These are phyloP conservation scores for Callopanchax toddi DNA, from an alignment of 2,113 vertebrate genomes.

Conservation along the genomic window DNA sequence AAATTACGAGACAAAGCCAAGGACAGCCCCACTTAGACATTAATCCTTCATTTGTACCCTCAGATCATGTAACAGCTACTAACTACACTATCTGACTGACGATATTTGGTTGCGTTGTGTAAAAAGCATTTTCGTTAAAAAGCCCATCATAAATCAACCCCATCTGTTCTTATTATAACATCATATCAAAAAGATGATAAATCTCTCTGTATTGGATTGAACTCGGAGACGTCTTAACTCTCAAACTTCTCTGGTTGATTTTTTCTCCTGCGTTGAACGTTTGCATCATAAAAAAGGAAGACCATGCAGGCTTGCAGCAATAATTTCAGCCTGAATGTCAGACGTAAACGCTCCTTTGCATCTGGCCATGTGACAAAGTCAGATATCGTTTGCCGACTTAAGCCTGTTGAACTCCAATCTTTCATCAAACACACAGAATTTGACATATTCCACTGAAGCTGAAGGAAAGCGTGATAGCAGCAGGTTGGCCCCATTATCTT, in stretches of 20 bases:
- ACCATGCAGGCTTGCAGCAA: constrained; percentile 54
- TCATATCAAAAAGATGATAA: constrained; percentile 18
- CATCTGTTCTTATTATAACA: constrained; percentile 11
- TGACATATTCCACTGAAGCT: constrained; percentile 71
- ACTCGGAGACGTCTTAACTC: constrained; percentile 30
- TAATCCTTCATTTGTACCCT: too few species aligned
- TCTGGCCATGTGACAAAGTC: constrained; percentile 66
- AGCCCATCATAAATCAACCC: constrained; percentile 5
- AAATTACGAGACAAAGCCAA: too few species aligned
- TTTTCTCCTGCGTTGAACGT: constrained; percentile 22
- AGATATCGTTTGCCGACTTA: constrained; percentile 66
- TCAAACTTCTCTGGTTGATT: constrained; percentile 28
- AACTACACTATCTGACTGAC: too few species aligned
- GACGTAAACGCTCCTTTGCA: constrained; percentile 66
- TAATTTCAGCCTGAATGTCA: constrained; percentile 60
- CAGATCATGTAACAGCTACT: too few species aligned
- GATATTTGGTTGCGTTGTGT: too few species aligned
- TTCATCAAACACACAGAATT: constrained; percentile 72
- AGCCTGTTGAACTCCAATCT: constrained; percentile 70
- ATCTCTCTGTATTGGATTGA: constrained; percentile 17
- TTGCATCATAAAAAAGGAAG: constrained; percentile 53
- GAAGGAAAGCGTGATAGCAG: constrained; percentile 69
- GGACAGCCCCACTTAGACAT: too few species aligned
- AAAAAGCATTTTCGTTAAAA: too few species aligned
- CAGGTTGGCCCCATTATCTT: constrained; percentile 73